A percentile compares a stretch with the other conserved stretches of the same genome.
Conservation (phyloP, 2,113 vertebrate species). For the Raja brachyura region DNA sequence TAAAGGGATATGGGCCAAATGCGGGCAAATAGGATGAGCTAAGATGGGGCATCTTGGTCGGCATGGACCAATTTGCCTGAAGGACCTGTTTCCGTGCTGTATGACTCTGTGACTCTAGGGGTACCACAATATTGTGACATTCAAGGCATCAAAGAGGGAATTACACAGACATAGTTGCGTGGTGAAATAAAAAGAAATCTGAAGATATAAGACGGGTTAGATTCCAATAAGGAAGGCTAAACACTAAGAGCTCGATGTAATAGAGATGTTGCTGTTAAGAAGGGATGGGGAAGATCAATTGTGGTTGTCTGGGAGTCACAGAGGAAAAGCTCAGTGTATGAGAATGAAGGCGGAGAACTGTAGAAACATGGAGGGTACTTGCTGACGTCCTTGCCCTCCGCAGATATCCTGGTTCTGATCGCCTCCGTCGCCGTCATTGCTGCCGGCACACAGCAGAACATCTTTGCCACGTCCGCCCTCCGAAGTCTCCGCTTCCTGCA, state of each 20-base stretch:
- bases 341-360: not conserved
- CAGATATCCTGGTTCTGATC: slow-evolving; percentile 97
- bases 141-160: too few relatives aligned
- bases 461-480: slow-evolving; percentile 93
- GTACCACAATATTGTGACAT: too few relatives aligned
- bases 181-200: too few relatives aligned
- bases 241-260: not conserved
- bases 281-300: not conserved
- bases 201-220: not conserved
- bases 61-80: too few relatives aligned
- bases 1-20: too few relatives aligned
- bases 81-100: too few relatives aligned
- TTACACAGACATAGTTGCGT: too few relatives aligned
- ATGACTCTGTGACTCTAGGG: too few relatives aligned
- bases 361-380: not conserved
- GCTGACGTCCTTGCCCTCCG: slow-evolving; percentile 51
- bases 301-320: not conserved
- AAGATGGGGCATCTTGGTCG: too few relatives aligned
- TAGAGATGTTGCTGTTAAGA: not conserved
- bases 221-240: not conserved
- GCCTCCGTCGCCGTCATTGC: slow-evolving; percentile 96
- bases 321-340: not conserved
- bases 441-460: slow-evolving; percentile 94
- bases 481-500: slow-evolving; percentile 95
- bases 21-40: too few relatives aligned